Conservation (phyloP, 2,113 vertebrate genomes). For the Leucopternis melanops region DNA sequence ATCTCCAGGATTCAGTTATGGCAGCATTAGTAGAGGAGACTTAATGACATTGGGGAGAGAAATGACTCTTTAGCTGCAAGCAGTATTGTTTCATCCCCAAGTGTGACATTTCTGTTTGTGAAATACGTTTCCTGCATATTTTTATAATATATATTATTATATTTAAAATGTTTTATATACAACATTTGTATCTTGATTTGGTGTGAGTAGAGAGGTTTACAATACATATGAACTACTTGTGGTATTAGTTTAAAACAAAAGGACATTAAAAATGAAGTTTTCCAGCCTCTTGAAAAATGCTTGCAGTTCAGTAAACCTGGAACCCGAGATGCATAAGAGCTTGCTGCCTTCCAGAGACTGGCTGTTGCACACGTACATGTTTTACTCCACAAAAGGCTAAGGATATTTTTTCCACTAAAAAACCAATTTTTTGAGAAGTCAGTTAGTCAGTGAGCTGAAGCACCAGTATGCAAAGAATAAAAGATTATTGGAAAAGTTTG, state of each 20-base stretch:
- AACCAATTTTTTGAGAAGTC: background rate
- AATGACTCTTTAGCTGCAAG: background rate
- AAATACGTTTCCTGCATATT: background rate
- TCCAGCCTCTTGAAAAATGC: background rate
- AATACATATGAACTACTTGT: background rate
- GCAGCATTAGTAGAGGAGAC: background rate
- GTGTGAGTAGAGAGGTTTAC: background rate
- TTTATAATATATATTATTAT: background rate
- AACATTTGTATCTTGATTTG: background rate
- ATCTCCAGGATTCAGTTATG: background rate
- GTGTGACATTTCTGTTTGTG: background rate
- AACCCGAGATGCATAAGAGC: background rate
- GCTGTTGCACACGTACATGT: rapidly evolving
- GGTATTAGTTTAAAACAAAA: background rate
- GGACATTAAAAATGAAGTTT: background rate
- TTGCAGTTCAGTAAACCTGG: background rate
- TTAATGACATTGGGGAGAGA: background rate
- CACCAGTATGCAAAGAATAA: background rate
- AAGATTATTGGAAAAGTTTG: background rate
- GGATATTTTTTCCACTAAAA: background rate
- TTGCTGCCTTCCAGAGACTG: background rate
- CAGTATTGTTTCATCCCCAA: background rate
- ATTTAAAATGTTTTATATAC: too few relatives aligned
- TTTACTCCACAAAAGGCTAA: background rate
- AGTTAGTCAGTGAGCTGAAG: background rate